A percentile compares a stretch with the other conserved stretches of the same genome.
These are phyloP conservation scores for Spatulosminthurus flaviceps DNA, from an alignment of 2,888 invertebrate genomes.

Conservation along the genomic window DNA sequence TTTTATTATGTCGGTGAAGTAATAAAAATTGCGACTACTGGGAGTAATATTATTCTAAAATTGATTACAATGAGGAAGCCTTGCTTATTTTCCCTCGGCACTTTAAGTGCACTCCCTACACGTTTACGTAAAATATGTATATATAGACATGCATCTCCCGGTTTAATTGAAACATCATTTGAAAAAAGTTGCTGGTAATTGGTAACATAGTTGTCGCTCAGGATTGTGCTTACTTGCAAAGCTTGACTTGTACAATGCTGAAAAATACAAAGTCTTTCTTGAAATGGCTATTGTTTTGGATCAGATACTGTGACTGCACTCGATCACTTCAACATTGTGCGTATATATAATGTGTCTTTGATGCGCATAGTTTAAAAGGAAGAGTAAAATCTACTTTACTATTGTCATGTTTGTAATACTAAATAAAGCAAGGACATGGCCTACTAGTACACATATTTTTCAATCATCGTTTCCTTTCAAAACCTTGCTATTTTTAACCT, in stretches of 20 bases:
- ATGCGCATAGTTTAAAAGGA: constrained; percentile 1
- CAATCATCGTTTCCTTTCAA: background rate
- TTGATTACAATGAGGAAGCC: no score
- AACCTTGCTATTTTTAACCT: background rate
- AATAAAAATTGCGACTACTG: no score
- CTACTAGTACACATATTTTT: constrained; percentile 43
- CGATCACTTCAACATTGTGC: constrained; percentile 32
- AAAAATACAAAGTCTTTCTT: background rate
- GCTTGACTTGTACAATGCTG: background rate
- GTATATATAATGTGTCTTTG: background rate
- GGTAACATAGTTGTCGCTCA: background rate
- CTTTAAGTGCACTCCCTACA: no score
- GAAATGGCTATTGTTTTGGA: constrained; percentile 31
- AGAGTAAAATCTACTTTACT: constrained; percentile 19
- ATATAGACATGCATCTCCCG: no score
- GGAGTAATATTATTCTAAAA: no score
- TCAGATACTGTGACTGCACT: constrained; percentile 42
- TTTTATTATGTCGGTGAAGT: no score
- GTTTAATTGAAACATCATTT: background rate
- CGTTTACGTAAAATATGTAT: no score
- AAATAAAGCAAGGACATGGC: constrained; percentile 45
- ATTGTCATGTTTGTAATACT: constrained; percentile 5
- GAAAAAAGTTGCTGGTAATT: background rate
- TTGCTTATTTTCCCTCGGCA: no score
- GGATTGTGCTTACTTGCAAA: background rate